phyloP scores from a whole-genome alignment of 1,140 invertebrate species.

The Helicoverpa zea region DNA sequence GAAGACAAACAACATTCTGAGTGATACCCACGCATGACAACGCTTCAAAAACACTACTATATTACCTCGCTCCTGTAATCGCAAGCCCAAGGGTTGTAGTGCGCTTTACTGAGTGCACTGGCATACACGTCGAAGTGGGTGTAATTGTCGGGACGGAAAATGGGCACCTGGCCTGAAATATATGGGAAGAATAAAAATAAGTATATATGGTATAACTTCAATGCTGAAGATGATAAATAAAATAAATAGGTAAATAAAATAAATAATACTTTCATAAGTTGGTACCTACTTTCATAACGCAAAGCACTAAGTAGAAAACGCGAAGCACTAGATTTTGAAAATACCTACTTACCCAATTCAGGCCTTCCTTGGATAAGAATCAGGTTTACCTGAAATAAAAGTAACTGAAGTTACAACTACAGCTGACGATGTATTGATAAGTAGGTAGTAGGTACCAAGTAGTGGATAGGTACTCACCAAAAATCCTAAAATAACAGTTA shows the following conservation, averaged over 20 bases:
- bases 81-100: conserved; percentile 31
- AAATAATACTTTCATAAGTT: too few species aligned
- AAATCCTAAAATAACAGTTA: conserved; percentile 11
- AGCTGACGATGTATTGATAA: too few species aligned
- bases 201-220: too few species aligned
- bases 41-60: too few species aligned
- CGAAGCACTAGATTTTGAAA: not conserved
- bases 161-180: not conserved
- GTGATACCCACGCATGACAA: not conserved
- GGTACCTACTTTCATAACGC: too few species aligned
- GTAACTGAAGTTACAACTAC: not conserved
- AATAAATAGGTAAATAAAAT: too few species aligned
- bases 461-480: conserved; percentile 8
- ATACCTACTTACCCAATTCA: conserved; percentile 28
- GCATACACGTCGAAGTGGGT: conserved; percentile 26
- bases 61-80: conserved; percentile 15
- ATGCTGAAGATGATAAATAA: too few species aligned
- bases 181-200: not conserved
- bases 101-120: conserved; percentile 18
- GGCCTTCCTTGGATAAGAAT: conserved; percentile 20
- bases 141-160: conserved; percentile 9
- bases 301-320: too few species aligned
- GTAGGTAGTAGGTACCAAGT: not conserved
- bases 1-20: not conserved
- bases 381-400: conserved; percentile 29